These are phyloP conservation scores for Scaptomyza reducta DNA, from an alignment of 2,888 invertebrate species.

Conservation along the genomic window DNA sequence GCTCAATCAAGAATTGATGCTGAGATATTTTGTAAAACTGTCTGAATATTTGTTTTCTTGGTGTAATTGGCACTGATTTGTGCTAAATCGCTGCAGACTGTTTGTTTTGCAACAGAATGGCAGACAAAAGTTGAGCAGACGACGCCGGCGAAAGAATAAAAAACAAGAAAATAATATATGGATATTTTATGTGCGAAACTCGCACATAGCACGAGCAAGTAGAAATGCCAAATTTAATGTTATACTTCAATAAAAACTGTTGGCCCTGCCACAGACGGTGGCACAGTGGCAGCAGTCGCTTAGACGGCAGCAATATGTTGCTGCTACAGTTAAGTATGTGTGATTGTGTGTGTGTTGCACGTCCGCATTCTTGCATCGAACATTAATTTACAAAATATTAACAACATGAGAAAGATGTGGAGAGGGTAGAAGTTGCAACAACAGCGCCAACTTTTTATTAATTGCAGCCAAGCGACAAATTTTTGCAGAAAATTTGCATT, in stretches of 20 bases:
- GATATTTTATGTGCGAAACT: conserved; percentile 58
- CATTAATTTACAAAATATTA: conserved; percentile 79
- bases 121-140: conserved; percentile 39
- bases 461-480: conserved; percentile 76
- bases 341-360: conserved; percentile 36
- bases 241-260: conserved; percentile 76
- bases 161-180: conserved; percentile 40
- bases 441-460: conserved; percentile 77
- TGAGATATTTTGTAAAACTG: conserved; percentile 32
- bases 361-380: conserved; percentile 79
- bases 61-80: conserved; percentile 52
- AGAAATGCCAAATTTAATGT: conserved; percentile 78
- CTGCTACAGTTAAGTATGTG: conserved; percentile 1
- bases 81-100: conserved; percentile 29
- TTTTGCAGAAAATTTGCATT: conserved; percentile 53
- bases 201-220: conserved; percentile 35
- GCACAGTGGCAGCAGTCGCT: conserved; percentile 44
- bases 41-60: conserved; percentile 32
- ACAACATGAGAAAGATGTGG: conserved; percentile 59
- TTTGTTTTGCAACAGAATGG: not conserved
- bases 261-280: conserved; percentile 43
- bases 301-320: conserved; percentile 20
- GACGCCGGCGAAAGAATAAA: conserved; percentile 19
- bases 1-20: conserved; percentile 33
- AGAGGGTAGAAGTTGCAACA: conserved; percentile 24